Conservation (phyloP, 2,113 vertebrate genomes). For the Lamprotornis superbus region DNA sequence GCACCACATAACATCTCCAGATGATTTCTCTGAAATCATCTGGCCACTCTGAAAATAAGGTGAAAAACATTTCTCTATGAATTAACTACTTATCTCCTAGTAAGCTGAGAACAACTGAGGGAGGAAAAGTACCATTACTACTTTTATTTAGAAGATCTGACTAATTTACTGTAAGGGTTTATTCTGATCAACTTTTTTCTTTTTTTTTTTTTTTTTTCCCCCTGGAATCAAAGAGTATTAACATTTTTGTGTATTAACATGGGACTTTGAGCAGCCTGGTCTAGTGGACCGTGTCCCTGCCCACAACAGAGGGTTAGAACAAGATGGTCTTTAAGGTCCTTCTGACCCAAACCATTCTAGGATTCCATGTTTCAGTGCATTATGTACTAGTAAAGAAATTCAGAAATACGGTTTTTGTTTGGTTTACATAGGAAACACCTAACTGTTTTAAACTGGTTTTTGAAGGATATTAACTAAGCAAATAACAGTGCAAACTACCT, state of each 20-base stretch:
- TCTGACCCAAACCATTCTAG: background rate
- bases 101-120: background rate
- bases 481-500: background rate
- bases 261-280: background rate
- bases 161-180: background rate
- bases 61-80: background rate
- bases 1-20: background rate
- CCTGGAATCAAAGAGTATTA: background rate
- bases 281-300: background rate
- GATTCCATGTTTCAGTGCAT: background rate
- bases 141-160: background rate
- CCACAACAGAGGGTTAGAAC: background rate
- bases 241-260: background rate
- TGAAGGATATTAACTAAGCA: background rate
- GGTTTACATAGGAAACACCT: background rate
- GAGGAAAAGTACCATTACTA: background rate
- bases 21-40: background rate
- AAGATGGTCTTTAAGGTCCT: background rate
- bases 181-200: background rate
- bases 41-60: background rate
- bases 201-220: too few species aligned
- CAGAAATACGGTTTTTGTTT: rapidly evolving
- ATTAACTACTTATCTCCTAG: background rate
- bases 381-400: background rate
- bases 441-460: background rate